A percentile compares a stretch with the other conserved stretches of the same genome.
Evolutionary conservation across 2,113 vertebrate genomes (phyloP).

Genomic region (Malurus elegans): DNA sequence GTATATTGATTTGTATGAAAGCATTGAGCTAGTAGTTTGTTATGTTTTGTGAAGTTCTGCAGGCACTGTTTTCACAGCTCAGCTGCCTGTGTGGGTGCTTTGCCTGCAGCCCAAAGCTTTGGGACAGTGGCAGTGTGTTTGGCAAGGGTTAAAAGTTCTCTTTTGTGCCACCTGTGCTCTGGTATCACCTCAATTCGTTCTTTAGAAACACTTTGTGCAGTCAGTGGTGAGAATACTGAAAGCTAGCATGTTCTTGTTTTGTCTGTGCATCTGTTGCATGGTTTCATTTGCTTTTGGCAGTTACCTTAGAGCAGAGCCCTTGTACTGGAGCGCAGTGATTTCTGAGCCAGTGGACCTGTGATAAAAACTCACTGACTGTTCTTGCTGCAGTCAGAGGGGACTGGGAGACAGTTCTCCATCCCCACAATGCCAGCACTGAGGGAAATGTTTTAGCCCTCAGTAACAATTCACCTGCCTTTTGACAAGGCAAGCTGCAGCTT

Average conservation of each 20-base stretch:
- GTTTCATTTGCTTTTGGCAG: neutral
- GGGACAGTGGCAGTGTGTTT: neutral
- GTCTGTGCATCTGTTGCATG: neutral
- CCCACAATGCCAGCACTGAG: neutral
- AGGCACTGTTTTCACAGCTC: neutral
- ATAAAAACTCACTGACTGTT: neutral
- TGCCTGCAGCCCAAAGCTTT: neutral
- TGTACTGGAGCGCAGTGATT: neutral
- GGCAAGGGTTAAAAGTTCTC: neutral
- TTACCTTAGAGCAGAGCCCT: neutral
- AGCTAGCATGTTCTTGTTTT: neutral
- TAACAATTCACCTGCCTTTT: neutral
- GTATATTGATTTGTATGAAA: neutral
- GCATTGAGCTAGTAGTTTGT: neutral
- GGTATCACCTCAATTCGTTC: neutral
- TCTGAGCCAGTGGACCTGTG: neutral
- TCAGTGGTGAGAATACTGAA: neutral
- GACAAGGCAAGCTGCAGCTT: neutral
- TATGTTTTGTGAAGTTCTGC: neutral
- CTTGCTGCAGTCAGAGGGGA: neutral
- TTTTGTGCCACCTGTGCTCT: neutral
- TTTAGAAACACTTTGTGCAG: neutral
- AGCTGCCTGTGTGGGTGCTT: accelerated
- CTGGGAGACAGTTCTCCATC: neutral
- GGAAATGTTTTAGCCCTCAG: neutral